phyloP scores from a whole-genome alignment of 2,888 invertebrate genomes.

The Trissolcus japonicus region DNA sequence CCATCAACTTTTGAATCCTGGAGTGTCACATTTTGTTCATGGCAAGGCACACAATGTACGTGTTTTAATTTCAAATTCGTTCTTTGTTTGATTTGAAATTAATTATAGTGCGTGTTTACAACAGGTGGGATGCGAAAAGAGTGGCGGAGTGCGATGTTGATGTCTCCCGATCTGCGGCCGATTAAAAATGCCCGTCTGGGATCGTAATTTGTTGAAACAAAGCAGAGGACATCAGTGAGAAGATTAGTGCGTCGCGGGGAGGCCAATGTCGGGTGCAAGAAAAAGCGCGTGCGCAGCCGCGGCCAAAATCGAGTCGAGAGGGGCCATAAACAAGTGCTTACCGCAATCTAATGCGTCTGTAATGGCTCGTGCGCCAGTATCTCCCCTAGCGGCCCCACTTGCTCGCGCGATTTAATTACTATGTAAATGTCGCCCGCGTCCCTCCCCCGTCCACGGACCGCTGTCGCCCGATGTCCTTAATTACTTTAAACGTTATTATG shows the following conservation, averaged over 20 bases:
- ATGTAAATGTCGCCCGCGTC: constrained; percentile 76
- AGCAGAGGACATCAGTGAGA: constrained; percentile 25
- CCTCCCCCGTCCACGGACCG: constrained; percentile 59
- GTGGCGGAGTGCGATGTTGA: constrained; percentile 5
- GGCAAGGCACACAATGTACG: too few relatives aligned
- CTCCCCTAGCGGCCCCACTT: constrained; percentile 74
- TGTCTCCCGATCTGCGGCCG: constrained; percentile 19
- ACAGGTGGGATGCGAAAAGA: neutral
- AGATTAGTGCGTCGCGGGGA: constrained; percentile 37
- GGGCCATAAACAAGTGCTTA: constrained; percentile 75
- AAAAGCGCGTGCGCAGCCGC: constrained; percentile 26
- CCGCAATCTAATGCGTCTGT: constrained; percentile 77
- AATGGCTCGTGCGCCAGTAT: constrained; percentile 75
- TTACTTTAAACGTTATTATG: constrained; percentile 76
- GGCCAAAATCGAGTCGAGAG: constrained; percentile 56
- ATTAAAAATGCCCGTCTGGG: neutral
- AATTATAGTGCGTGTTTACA: neutral
- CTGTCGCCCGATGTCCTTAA: constrained; percentile 76
- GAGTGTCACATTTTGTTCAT: too few relatives aligned
- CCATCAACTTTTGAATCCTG: too few relatives aligned
- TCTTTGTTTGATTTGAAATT: neutral
- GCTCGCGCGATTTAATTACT: constrained; percentile 76
- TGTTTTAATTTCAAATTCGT: neutral
- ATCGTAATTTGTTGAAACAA: constrained; percentile 17
- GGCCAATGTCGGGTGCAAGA: constrained; percentile 35